Percentiles rank a stretch among this genome's conserved stretches.
These are phyloP conservation scores for Propithecus perrieri DNA, from an alignment of 2,797 vertebrate species.

Conservation along the genomic window DNA sequence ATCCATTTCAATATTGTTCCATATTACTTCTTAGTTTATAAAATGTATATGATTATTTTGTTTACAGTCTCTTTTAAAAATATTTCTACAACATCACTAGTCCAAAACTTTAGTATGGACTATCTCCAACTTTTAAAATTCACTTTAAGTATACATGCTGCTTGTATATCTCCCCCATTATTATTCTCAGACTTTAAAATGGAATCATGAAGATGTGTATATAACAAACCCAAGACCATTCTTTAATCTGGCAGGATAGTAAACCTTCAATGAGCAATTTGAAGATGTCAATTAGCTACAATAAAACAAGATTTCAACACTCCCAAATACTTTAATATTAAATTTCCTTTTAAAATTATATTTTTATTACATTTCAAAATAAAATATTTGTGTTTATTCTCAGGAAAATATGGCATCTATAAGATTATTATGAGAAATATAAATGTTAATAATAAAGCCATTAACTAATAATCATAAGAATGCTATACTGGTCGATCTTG, in stretches of 20 bases:
- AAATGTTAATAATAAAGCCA: not conserved
- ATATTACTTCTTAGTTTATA: not conserved
- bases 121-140: not conserved
- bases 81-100: not conserved
- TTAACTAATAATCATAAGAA: not conserved
- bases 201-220: not conserved
- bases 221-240: not conserved
- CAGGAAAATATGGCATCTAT: not conserved
- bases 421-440: not conserved
- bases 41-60: not conserved
- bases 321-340: not conserved
- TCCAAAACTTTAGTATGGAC: not conserved
- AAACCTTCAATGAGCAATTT: not conserved
- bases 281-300: not conserved
- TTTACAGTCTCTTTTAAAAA: not conserved
- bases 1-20: not conserved
- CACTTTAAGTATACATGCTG: not conserved
- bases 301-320: not conserved
- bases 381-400: not conserved
- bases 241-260: not conserved
- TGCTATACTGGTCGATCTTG: not conserved
- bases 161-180: not conserved
- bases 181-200: not conserved
- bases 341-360: not conserved
- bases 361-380: not conserved